phyloP scores from a whole-genome alignment of 2,797 vertebrate species.

The Helarctos malayanus region DNA sequence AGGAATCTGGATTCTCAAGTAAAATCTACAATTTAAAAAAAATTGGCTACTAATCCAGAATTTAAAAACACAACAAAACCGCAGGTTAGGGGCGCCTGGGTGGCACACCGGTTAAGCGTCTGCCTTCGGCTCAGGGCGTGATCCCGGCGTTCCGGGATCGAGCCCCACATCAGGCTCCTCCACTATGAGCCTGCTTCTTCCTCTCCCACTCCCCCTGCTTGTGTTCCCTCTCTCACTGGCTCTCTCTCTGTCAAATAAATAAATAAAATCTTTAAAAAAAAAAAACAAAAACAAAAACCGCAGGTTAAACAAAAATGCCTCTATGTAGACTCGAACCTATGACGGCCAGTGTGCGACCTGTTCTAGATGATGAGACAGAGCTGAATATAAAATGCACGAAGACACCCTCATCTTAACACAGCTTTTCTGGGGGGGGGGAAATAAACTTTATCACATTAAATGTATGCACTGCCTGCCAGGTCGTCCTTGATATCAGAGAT shows the following conservation, averaged over 20 bases:
- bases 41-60: neutral
- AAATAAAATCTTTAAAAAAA: no score
- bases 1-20: neutral
- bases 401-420: neutral
- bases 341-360: neutral
- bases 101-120: no score
- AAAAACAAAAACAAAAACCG: no score
- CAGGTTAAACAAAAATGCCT: constrained; percentile 5
- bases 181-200: no score
- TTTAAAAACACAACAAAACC: neutral
- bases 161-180: no score
- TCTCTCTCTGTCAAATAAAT: no score
- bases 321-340: neutral
- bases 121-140: no score
- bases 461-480: neutral
- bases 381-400: neutral
- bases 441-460: neutral
- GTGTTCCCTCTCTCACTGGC: no score
- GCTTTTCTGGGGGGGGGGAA: neutral
- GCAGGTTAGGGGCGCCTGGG: no score
- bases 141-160: no score
- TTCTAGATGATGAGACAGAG: neutral
- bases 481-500: neutral
- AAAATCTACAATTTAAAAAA: neutral
- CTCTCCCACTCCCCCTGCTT: no score